These are phyloP conservation scores for Venusia cambrica DNA, from an alignment of 2,888 invertebrate genomes.

Conservation along the genomic window DNA sequence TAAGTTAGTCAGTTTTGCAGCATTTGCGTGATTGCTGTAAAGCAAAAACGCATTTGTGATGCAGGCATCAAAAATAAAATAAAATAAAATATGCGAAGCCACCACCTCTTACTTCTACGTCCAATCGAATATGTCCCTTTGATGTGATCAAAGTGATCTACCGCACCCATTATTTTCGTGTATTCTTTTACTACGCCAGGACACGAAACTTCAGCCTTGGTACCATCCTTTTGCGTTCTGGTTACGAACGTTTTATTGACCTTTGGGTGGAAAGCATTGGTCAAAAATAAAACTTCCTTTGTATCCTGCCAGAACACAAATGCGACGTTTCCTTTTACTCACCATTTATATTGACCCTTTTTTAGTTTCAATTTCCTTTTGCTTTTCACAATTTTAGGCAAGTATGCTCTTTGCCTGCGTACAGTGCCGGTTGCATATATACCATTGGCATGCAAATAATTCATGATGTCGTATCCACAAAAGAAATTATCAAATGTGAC, in stretches of 20 bases:
- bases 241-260: slow-evolving; percentile 20
- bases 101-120: too few species aligned
- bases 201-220: slow-evolving; percentile 9
- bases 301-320: slow-evolving; percentile 36
- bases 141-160: slow-evolving; percentile 12
- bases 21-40: slow-evolving; percentile 24
- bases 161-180: slow-evolving; percentile 8
- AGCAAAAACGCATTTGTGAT: slow-evolving; percentile 32
- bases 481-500: slow-evolving; percentile 12
- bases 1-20: slow-evolving; percentile 26
- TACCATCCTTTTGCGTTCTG: slow-evolving; percentile 28
- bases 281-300: slow-evolving; percentile 32
- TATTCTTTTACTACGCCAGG: slow-evolving; percentile 4
- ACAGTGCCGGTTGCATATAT: slow-evolving; percentile 2
- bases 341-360: slow-evolving; percentile 36
- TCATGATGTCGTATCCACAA: too few species aligned
- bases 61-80: slow-evolving; percentile 29
- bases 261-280: slow-evolving; percentile 36
- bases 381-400: slow-evolving; percentile 31
- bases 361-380: slow-evolving; percentile 27
- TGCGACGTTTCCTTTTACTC: slow-evolving; percentile 30
- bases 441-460: not conserved
- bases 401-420: slow-evolving; percentile 18
- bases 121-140: slow-evolving; percentile 28
- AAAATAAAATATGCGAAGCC: too few species aligned